Base-by-base conservation (phyloP, 2,888 invertebrate species). In the Aphodius granarius region DNA sequence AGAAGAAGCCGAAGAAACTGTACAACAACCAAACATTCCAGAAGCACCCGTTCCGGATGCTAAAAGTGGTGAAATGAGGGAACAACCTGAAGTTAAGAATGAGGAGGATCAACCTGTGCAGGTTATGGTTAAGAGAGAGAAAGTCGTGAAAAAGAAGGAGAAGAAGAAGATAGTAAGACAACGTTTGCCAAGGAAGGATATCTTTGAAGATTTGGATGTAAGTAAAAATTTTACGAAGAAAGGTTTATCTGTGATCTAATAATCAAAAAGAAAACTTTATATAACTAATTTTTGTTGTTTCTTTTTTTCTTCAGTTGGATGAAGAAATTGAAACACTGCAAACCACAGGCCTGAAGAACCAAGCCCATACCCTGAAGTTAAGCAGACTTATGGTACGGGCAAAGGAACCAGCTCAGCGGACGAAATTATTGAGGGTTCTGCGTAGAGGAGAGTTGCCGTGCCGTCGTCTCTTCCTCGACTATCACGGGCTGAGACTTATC, bases 361-460 rank as follows among this genome's bases (percentile, higher is more conserved):
- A 96, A 84, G 91, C 92, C 17, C 97, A 98, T 83, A 98, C 98
- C 0, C 89, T 98, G 71, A 94, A 94, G 9, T 88, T 98, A 70
- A 95, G 96, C 81, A 93, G 98, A 75, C 91, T 97, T 75, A 97
- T 98, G 92, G 96, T 98, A 18, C 92, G 98, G 6, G 97, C 96
- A 0, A 96, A 97, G 88, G 92, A 95, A 78, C 89, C 92, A 3
- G 91, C 92, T 79, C 94, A 95, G 70, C 91, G 97, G 78, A 89
- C 91, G 78, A 91, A 94, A 76, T 87, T 98, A 3, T 88, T 98
- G 79, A 90, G 93, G 15, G 89, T 98, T 63, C 89, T 98, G 76
- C 91, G 94, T 75, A 91, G 91, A 77, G 95, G 95, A 0, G 95
- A 95, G 85, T 88, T 94, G 82, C 94, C 96, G 0, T 96, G 96